A percentile compares a stretch with the other conserved stretches of the same genome.
These are phyloP conservation scores for Pachyseris speciosa DNA, from an alignment of 64 coral and sea anemone genomes.

Conservation along the genomic window DNA sequence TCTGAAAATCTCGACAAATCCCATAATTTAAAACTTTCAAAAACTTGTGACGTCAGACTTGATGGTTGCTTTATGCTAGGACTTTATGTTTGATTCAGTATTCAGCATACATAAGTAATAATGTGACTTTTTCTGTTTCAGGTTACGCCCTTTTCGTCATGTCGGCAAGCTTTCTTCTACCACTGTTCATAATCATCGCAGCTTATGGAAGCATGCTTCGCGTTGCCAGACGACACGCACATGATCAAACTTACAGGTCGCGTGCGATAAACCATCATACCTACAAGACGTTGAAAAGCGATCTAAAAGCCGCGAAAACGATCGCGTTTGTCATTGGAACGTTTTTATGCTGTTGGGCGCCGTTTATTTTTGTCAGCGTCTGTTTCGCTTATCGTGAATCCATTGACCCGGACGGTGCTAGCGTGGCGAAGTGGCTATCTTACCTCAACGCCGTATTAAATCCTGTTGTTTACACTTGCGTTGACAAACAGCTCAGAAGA, in stretches of 20 bases:
- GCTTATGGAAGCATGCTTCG: conserved; percentile 87
- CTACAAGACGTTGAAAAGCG: conserved; percentile 50
- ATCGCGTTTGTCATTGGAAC: conserved; percentile 91
- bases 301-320: conserved; percentile 87
- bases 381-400: conserved; percentile 27
- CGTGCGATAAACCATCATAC: conserved; percentile 1
- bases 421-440: conserved; percentile 82
- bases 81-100: too few species aligned
- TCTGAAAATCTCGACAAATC: too few species aligned
- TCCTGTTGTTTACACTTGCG: conserved; percentile 82
- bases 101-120: too few species aligned
- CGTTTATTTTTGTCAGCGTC: conserved; percentile 80
- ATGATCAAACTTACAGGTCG: not conserved
- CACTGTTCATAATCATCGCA: conserved; percentile 65
- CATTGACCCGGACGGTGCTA: conserved; percentile 48
- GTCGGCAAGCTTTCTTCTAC: conserved; percentile 67
- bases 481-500: conserved; percentile 80
- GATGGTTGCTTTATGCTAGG: too few species aligned
- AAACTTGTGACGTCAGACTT: too few species aligned
- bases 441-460: conserved; percentile 86
- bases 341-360: conserved; percentile 87
- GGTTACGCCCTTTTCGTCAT: conserved; percentile 84
- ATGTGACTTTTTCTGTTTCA: not conserved
- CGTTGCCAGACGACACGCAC: conserved; percentile 75
- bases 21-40: too few species aligned